Conservation (phyloP, 2,888 invertebrate genomes). For the Choristoneura rosaceana region DNA sequence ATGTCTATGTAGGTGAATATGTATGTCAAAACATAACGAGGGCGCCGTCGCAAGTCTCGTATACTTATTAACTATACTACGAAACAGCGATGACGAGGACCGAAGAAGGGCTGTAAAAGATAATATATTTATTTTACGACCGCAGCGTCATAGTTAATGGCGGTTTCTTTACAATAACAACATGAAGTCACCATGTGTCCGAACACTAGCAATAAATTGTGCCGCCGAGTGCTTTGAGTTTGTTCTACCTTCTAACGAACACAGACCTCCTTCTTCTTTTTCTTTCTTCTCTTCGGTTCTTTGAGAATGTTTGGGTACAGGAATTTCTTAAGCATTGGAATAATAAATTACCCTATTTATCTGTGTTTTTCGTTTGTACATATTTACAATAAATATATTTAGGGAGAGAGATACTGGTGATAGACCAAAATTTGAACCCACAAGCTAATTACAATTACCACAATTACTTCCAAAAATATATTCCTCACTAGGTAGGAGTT, state of each 20-base stretch:
- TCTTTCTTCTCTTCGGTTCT: no score
- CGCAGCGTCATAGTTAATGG: slow-evolving; percentile 9
- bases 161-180: neutral
- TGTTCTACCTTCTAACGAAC: neutral
- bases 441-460: no score
- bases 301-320: no score
- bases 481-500: no score
- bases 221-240: neutral
- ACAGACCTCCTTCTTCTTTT: no score
- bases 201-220: neutral
- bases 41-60: slow-evolving; percentile 55
- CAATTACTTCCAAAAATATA: no score
- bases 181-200: neutral
- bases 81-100: slow-evolving; percentile 27
- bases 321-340: no score
- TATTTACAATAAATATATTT: no score
- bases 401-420: no score
- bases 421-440: no score
- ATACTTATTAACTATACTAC: slow-evolving; percentile 45
- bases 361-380: no score
- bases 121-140: slow-evolving; percentile 38
- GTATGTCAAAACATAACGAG: slow-evolving; percentile 70
- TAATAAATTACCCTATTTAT: no score
- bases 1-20: slow-evolving; percentile 54
- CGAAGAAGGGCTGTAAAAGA: slow-evolving; percentile 28